Percentiles rank a stretch among this genome's conserved stretches.
Evolutionary conservation across 2,888 invertebrate genomes (phyloP).

Genomic region (Adelognathus sp.): DNA sequence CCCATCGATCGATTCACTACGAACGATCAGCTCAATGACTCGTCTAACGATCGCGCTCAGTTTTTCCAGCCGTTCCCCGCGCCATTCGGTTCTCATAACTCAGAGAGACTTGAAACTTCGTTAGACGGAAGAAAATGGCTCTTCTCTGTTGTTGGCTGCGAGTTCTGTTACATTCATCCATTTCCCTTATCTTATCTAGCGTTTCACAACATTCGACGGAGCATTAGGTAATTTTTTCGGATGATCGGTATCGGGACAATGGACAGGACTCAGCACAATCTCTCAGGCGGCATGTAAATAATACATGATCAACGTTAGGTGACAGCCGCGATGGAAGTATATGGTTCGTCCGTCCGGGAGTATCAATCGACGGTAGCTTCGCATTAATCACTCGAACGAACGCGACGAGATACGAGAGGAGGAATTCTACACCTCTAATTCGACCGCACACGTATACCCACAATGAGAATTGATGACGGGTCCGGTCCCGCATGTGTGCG

Average conservation of each 20-base stretch:
- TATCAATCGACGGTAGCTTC: slow-evolving; percentile 61
- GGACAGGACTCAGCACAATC: slow-evolving; percentile 1
- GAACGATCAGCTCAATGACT: slow-evolving; percentile 37
- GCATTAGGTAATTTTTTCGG: background rate
- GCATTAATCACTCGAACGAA: slow-evolving; percentile 71
- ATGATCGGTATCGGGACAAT: background rate
- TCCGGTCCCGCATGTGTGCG: slow-evolving; percentile 71
- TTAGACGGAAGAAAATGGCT: too few species aligned
- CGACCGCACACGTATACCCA: slow-evolving; percentile 70
- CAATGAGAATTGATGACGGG: slow-evolving; percentile 78
- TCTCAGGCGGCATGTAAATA: slow-evolving; percentile 13
- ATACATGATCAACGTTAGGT: background rate
- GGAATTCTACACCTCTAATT: slow-evolving; percentile 73
- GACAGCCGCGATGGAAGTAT: slow-evolving; percentile 8
- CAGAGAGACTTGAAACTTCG: background rate
- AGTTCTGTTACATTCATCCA: slow-evolving; percentile 29
- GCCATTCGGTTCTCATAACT: background rate
- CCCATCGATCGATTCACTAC: slow-evolving; percentile 37
- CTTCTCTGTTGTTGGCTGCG: background rate
- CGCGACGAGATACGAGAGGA: slow-evolving; percentile 52
- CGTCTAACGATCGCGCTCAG: slow-evolving; percentile 10
- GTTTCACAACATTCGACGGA: too few species aligned
- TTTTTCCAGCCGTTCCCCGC: slow-evolving; percentile 2
- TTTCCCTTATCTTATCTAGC: too few species aligned
- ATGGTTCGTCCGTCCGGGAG: slow-evolving; percentile 17